Conservation (phyloP, 2,888 invertebrate genomes). For the Exocentrus adspersus region DNA sequence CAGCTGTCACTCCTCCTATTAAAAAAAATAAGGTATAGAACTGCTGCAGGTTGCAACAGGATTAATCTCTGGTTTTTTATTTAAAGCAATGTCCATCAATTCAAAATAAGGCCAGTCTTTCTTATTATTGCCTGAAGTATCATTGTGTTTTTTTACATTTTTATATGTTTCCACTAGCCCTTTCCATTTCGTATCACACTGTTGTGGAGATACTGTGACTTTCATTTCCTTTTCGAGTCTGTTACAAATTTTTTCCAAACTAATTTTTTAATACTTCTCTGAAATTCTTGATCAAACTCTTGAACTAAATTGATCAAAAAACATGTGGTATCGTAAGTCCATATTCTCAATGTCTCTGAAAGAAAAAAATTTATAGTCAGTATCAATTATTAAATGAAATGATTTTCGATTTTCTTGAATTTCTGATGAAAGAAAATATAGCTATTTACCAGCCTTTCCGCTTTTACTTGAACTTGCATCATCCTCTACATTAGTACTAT, state of each 20-base stretch:
- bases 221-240: background rate
- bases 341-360: background rate
- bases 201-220: background rate
- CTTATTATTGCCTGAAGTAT: background rate
- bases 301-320: background rate
- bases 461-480: background rate
- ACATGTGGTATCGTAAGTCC: background rate
- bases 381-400: background rate
- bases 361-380: background rate
- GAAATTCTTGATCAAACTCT: background rate
- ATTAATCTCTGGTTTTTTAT: conserved; percentile 17
- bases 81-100: background rate
- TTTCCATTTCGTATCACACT: conserved; percentile 25
- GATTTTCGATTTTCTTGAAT: background rate
- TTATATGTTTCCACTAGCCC: conserved; percentile 6
- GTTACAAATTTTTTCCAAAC: background rate
- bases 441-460: background rate
- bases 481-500: background rate
- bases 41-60: conserved; percentile 20
- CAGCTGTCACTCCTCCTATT: too few relatives aligned
- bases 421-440: background rate
- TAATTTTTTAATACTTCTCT: background rate
- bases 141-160: conserved; percentile 3
- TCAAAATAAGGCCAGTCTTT: conserved; percentile 17
- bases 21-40: too few relatives aligned